Conservation (phyloP, 2,888 invertebrate species). For the Diploptera punctata region DNA sequence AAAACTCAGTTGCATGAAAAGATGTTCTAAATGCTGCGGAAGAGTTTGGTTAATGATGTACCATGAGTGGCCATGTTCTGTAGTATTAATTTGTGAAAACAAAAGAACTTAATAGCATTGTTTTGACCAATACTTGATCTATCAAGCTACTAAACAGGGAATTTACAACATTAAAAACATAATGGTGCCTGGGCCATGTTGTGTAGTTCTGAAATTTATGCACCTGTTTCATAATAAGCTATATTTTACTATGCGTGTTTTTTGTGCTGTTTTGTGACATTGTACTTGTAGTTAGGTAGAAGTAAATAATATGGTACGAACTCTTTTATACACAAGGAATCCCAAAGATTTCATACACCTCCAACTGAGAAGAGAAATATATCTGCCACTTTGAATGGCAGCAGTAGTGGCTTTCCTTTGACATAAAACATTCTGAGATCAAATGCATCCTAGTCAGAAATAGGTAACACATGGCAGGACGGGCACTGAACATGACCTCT, state of each 20-base stretch:
- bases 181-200: slow-evolving; percentile 46
- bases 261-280: slow-evolving; percentile 42
- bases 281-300: slow-evolving; percentile 41
- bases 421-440: slow-evolving; percentile 39
- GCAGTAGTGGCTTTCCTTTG: slow-evolving; percentile 44
- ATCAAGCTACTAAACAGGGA: slow-evolving; percentile 42
- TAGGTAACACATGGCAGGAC: slow-evolving; percentile 6
- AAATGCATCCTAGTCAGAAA: slow-evolving; percentile 41
- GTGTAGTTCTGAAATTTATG: slow-evolving; percentile 44
- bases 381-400: slow-evolving; percentile 7
- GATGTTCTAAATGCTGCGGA: slow-evolving; percentile 32
- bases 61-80: slow-evolving; percentile 29
- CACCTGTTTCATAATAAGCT: slow-evolving; percentile 45
- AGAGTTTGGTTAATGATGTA: slow-evolving; percentile 9
- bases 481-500: slow-evolving; percentile 41
- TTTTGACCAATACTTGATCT: slow-evolving; percentile 44
- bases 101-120: slow-evolving; percentile 27
- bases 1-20: slow-evolving; percentile 23
- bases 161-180: slow-evolving; percentile 37
- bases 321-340: slow-evolving; percentile 43
- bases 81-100: slow-evolving; percentile 38
- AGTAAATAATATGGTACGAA: slow-evolving; percentile 29
- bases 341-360: slow-evolving; percentile 38
- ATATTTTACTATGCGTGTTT: slow-evolving; percentile 46
- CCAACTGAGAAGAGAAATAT: slow-evolving; percentile 3